phyloP scores from a whole-genome alignment of 2,888 invertebrate genomes.

The Matsumyia berberina region DNA sequence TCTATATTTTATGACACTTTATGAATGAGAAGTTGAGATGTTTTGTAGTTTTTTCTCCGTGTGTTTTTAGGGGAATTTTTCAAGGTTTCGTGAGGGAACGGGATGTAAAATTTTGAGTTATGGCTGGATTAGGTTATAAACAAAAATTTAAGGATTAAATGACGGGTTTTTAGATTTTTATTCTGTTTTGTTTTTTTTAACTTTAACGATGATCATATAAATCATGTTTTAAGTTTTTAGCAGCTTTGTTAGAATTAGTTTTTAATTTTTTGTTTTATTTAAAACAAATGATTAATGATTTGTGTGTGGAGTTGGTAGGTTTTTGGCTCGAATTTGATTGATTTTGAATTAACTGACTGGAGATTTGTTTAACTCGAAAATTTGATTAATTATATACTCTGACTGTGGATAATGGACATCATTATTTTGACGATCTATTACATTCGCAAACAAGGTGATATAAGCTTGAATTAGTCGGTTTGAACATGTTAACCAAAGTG shows the following conservation, averaged over 20 bases:
- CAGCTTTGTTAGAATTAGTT: conserved; percentile 2
- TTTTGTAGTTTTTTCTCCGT: conserved; percentile 2
- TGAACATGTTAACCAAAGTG: no score
- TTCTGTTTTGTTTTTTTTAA: conserved; percentile 17
- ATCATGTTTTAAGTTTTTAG: conserved; percentile 2
- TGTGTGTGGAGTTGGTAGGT: conserved; percentile 4
- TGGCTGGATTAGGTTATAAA: conserved; percentile 52
- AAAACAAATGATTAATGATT: conserved; percentile 40
- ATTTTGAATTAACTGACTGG: conserved; percentile 30
- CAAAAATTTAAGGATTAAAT: conserved; percentile 31
- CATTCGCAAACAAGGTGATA: no score
- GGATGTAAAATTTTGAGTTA: conserved; percentile 50
- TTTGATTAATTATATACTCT: conserved; percentile 47
- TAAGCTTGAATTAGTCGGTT: no score
- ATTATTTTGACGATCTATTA: conserved; percentile 12
- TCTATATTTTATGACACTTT: conserved; percentile 46
- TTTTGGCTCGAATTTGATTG: conserved; percentile 29
- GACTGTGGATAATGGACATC: neutral
- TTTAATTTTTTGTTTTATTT: conserved; percentile 5
- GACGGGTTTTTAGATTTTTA: conserved; percentile 8
- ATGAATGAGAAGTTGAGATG: conserved; percentile 50
- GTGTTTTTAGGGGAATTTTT: conserved; percentile 21
- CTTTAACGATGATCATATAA: conserved; percentile 24
- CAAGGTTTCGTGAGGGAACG: conserved; percentile 46
- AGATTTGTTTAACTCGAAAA: conserved; percentile 36